Evolutionary conservation across 2,888 invertebrate genomes (phyloP), one percentile per base, ranked within the genome.

Genomic region (Aspidiotus rigidus): DNA sequence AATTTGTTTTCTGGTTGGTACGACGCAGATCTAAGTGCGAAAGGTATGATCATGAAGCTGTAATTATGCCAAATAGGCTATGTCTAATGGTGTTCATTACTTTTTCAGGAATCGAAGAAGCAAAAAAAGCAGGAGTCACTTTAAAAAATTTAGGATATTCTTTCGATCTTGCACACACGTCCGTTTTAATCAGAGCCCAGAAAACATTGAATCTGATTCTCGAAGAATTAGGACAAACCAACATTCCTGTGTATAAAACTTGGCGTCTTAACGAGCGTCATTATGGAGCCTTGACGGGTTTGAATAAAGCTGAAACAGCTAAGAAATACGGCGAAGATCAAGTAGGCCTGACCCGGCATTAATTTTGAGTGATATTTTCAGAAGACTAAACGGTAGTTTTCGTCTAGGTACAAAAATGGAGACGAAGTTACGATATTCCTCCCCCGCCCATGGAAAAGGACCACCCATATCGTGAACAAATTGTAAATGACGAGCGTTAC

Each of bases 261-360:
- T 93, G 93, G 93, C 83, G 91, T 13, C 79, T 93, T 41, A 92
- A 92, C 75, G 92, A 93, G 77, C 84, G 93, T 71, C 93, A 93
- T 76, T 93, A 92, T 75, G 93, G 93, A 64, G 88, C 88, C 54
- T 82, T 93, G 7, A 93, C 91, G 11, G 92, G 92, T 2, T 81
- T 89, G 71, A 89, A 92, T 76, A 93, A 93, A 77, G 84, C 88
- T 0, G 89, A 91, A 78, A 89, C 91, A 17, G 90, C 90, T 63
- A 86, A 86, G 66, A 88, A 89, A 77, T 92, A 88, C 79, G 92
- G 93, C 11, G 91, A 90, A 76, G 85, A 86, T 62, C 88, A 90
- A 81, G 89, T 87, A 76, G 28, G 28, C 5, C 28, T 28, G 28
- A 28, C 28, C 5, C 42, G 6, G 41, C 15, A 28, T 15, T 13